These are phyloP conservation scores for Herminia tarsipennalis DNA, from an alignment of 2,888 invertebrate genomes.

Conservation along the genomic window DNA sequence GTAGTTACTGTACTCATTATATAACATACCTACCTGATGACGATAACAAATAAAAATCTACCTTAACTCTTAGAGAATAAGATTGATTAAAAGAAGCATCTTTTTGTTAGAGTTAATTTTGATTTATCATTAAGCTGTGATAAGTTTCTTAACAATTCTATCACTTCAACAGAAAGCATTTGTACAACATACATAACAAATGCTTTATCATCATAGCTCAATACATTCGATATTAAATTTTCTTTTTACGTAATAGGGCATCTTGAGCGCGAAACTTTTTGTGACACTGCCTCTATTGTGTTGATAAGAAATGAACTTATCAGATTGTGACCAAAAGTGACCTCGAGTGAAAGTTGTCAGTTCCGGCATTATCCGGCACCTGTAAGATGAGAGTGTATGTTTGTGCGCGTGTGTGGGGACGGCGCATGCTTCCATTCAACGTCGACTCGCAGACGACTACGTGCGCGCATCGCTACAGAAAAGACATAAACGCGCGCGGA, in stretches of 20 bases:
- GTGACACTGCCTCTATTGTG: conserved; percentile 54
- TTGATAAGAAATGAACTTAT: conserved; percentile 64
- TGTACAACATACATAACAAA: no score
- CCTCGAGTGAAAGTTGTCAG: conserved; percentile 76
- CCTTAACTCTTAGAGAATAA: no score
- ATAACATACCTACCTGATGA: no score
- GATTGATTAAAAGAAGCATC: no score
- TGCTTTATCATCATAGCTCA: no score
- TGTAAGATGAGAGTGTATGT: conserved; percentile 66
- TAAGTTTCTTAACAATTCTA: no score
- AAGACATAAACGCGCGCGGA: conserved; percentile 51
- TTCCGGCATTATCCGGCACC: conserved; percentile 80
- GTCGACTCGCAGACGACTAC: conserved; percentile 58
- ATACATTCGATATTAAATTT: no score
- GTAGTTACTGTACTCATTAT: no score
- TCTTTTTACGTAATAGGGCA: not conserved
- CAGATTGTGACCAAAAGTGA: conserved; percentile 63
- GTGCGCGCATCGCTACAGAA: conserved; percentile 63
- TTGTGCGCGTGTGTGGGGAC: conserved; percentile 60
- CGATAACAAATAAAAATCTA: no score
- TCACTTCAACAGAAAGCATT: no score
- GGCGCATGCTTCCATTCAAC: conserved; percentile 67
- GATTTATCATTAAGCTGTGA: no score
- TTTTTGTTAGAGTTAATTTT: no score
- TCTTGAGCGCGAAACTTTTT: not conserved